These are phyloP conservation scores for Drosophila sp. DNA, from an alignment of 1,140 invertebrate species.

Conservation along the genomic window DNA sequence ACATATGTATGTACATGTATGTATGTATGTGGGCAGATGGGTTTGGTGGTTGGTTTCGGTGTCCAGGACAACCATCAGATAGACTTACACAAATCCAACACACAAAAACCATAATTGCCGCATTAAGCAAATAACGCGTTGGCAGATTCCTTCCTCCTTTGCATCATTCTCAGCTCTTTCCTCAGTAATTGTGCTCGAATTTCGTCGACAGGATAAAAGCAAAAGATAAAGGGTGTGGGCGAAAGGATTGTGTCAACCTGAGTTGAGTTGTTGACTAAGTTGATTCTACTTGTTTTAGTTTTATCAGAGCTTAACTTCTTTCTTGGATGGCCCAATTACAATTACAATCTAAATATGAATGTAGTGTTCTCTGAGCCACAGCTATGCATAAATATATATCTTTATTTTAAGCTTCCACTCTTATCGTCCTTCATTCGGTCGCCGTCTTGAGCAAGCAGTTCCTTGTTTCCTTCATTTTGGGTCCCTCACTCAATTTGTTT, in stretches of 20 bases:
- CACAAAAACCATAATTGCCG: conserved; percentile 59
- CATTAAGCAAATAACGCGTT: conserved; percentile 66
- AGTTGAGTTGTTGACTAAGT: not conserved
- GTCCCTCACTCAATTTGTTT: conserved; percentile 46
- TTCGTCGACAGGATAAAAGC: conserved; percentile 43
- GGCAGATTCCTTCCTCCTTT: conserved; percentile 15
- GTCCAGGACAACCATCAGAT: conserved; percentile 54
- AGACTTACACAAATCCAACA: conserved; percentile 49
- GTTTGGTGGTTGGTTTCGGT: conserved; percentile 24
- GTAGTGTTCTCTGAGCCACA: not conserved
- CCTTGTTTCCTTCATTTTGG: not conserved
- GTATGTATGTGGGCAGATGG: not conserved
- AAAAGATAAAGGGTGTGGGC: not conserved
- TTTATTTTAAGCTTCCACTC: conserved; percentile 21
- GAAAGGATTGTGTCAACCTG: conserved; percentile 33
- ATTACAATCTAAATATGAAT: conserved; percentile 34
- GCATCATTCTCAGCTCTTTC: conserved; percentile 10
- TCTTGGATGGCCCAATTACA: conserved; percentile 16
- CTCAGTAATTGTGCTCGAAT: conserved; percentile 56
- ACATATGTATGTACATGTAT: not conserved
- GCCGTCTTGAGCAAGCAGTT: conserved; percentile 32
- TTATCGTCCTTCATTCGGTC: conserved; percentile 9
- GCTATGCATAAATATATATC: conserved; percentile 32
- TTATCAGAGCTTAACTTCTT: conserved; percentile 63
- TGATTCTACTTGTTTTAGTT: conserved; percentile 32